These are phyloP conservation scores for Pipistrellus nathusii DNA, from an alignment of 2,797 vertebrate species.

Conservation along the genomic window DNA sequence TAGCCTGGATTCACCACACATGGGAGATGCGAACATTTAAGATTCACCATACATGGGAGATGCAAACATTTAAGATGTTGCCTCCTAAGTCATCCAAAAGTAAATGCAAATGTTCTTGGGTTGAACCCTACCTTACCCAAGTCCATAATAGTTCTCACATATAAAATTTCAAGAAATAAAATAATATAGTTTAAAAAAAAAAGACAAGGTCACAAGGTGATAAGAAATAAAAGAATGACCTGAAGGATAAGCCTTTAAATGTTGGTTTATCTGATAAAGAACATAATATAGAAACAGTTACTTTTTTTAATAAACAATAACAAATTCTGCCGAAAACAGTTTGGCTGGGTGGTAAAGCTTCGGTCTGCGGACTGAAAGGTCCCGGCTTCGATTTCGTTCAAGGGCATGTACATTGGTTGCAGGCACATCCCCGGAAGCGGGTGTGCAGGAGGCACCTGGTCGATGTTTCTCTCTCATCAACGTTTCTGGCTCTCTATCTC, in stretches of 20 bases:
- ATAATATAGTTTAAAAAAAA: neutral
- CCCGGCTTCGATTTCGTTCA: too few relatives aligned
- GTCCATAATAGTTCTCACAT: neutral
- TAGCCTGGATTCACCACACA: neutral
- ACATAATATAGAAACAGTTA: neutral
- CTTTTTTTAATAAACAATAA: neutral
- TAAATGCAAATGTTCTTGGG: neutral
- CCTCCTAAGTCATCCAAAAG: neutral
- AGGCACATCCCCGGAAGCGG: too few relatives aligned
- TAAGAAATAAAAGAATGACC: neutral
- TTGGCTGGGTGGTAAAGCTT: too few relatives aligned
- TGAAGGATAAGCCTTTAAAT: neutral
- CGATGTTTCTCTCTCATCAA: too few relatives aligned
- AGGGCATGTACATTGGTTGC: too few relatives aligned
- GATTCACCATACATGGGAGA: neutral
- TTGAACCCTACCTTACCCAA: neutral
- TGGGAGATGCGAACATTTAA: neutral
- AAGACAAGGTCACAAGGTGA: neutral
- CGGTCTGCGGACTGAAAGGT: too few relatives aligned
- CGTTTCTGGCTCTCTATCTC: too few relatives aligned
- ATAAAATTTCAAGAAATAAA: neutral
- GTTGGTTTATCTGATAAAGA: neutral
- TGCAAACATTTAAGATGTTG: neutral
- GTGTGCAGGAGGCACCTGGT: too few relatives aligned
- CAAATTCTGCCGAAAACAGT: too few relatives aligned